These are phyloP conservation scores for Trogon surrucura DNA, from an alignment of 2,113 vertebrate species.

Conservation along the genomic window DNA sequence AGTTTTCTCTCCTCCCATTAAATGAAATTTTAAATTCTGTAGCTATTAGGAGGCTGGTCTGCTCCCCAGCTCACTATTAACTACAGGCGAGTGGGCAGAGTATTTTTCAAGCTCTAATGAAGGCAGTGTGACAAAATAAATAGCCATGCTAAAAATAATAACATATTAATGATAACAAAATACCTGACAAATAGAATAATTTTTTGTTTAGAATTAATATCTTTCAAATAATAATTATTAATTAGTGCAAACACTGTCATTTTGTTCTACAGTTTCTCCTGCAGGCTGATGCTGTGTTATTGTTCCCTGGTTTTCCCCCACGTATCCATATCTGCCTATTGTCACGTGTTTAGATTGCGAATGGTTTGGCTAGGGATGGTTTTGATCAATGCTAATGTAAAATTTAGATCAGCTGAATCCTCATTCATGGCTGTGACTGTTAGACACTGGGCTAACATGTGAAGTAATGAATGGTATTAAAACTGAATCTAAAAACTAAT, in stretches of 20 bases:
- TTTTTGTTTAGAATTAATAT: background rate
- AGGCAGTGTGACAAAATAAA: background rate
- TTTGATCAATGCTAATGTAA: background rate
- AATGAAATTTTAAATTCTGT: background rate
- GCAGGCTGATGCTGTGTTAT: background rate
- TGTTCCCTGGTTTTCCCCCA: background rate
- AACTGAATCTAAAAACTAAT: background rate
- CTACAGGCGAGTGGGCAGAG: background rate
- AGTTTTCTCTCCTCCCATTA: background rate
- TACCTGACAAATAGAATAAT: background rate
- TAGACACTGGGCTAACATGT: background rate
- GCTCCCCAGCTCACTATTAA: background rate
- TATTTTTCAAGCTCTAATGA: background rate
- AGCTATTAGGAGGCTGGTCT: background rate
- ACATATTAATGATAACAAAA: background rate
- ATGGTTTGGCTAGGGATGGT: background rate
- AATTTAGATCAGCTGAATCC: background rate
- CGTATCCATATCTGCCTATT: background rate
- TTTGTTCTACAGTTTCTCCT: background rate
- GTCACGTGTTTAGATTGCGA: background rate
- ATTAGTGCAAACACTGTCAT: background rate
- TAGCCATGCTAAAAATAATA: background rate
- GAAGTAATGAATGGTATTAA: background rate
- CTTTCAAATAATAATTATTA: background rate
- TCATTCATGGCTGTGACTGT: background rate